Conservation (phyloP, 2,888 invertebrate species). For the Drosophila tanythrix region DNA sequence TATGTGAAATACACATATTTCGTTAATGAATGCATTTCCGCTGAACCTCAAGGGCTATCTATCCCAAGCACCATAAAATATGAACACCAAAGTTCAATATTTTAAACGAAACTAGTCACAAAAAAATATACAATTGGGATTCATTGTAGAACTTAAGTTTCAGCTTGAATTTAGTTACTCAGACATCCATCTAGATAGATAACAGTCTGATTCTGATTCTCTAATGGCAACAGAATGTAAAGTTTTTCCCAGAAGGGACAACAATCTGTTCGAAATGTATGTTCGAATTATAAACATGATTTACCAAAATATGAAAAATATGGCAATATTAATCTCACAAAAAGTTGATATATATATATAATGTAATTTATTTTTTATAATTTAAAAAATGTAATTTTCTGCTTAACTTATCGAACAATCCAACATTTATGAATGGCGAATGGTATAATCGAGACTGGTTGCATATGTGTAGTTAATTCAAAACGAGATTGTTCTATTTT, state of each 20-base stretch:
- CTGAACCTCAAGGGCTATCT: conserved; percentile 28
- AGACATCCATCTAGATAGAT: neutral
- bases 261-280: neutral
- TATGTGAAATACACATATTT: conserved; percentile 54
- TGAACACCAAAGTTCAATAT: neutral
- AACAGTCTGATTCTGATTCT: neutral
- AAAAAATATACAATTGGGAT: neutral
- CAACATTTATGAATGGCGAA: neutral
- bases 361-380: neutral
- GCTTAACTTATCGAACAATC: neutral
- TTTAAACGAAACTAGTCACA: conserved; percentile 30
- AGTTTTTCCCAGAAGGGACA: neutral
- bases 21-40: conserved; percentile 57
- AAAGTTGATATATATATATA: neutral
- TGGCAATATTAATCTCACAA: neutral
- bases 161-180: neutral
- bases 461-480: neutral
- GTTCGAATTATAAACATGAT: neutral
- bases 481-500: neutral
- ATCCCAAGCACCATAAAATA: neutral
- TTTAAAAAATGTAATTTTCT: neutral
- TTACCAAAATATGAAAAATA: neutral
- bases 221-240: neutral
- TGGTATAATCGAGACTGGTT: neutral
- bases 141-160: neutral